These are phyloP conservation scores for Zeus faber DNA, from an alignment of 2,113 vertebrate genomes.

Conservation along the genomic window DNA sequence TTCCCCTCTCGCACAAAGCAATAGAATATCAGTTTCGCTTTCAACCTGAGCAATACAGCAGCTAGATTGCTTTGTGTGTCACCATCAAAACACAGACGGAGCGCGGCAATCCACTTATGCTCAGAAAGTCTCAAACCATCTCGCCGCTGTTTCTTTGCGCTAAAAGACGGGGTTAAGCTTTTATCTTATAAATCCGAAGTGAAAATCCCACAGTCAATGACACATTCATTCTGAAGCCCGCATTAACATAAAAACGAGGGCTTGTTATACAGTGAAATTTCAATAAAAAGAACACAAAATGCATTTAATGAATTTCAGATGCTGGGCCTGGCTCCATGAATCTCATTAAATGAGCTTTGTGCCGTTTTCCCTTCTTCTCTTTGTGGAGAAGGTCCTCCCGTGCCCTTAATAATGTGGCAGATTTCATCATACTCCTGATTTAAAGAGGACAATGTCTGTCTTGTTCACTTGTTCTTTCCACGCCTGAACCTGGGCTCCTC, in stretches of 20 bases:
- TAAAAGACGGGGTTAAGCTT: conserved; percentile 72
- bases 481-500: conserved; percentile 47
- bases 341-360: conserved; percentile 80
- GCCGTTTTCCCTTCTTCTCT: conserved; percentile 67
- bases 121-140: conserved; percentile 59
- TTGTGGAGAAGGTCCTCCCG: conserved; percentile 67
- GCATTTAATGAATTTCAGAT: conserved; percentile 81
- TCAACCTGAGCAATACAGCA: conserved; percentile 50
- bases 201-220: conserved; percentile 71
- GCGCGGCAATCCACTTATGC: conserved; percentile 64
- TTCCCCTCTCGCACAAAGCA: conserved; percentile 61
- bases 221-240: conserved; percentile 61
- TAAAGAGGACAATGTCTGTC: conserved; percentile 74
- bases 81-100: conserved; percentile 60
- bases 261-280: conserved; percentile 80
- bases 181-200: conserved; percentile 74
- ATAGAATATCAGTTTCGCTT: conserved; percentile 68
- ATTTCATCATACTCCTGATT: conserved; percentile 75
- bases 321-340: conserved; percentile 70
- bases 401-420: conserved; percentile 74
- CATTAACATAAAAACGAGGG: conserved; percentile 78
- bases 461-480: conserved; percentile 66
- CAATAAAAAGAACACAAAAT: conserved; percentile 77
- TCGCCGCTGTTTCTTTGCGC: conserved; percentile 55
- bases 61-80: conserved; percentile 66